Conservation (phyloP, 2,797 vertebrate species). For the Lemur catta region DNA sequence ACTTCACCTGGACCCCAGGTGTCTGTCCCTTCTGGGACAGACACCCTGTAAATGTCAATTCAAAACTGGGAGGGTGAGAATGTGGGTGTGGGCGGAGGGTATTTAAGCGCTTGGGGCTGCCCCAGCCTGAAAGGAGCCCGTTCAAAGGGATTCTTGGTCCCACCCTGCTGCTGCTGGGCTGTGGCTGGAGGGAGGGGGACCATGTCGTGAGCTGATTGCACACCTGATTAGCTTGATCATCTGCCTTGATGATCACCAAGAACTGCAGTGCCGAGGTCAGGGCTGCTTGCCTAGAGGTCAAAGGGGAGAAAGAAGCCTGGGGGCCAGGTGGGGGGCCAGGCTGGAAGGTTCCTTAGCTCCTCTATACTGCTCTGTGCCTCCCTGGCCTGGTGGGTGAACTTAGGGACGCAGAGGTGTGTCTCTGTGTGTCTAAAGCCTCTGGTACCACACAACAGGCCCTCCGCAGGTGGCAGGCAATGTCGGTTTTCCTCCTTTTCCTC, state of each 20-base stretch:
- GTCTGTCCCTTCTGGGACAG: background rate
- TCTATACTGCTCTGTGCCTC: rapidly evolving
- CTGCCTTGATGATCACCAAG: background rate
- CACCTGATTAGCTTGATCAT: background rate
- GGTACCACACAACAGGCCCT: background rate
- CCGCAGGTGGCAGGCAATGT: background rate
- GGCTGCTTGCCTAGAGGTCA: background rate
- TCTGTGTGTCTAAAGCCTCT: background rate
- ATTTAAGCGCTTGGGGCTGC: background rate
- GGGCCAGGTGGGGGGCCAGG: background rate
- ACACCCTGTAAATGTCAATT: background rate
- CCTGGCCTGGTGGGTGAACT: background rate
- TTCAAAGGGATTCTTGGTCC: background rate
- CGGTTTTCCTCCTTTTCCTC: no score
- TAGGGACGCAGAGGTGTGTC: rapidly evolving
- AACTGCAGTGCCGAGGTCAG: background rate
- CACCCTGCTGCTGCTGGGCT: background rate
- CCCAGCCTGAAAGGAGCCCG: background rate
- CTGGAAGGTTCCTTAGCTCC: no score
- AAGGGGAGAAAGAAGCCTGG: background rate
- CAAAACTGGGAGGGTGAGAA: background rate
- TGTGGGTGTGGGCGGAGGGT: no score
- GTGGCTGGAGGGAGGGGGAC: background rate
- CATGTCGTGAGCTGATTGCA: background rate
- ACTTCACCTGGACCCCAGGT: background rate